Percentiles rank a stretch among this genome's conserved stretches.
phyloP scores from a whole-genome alignment of 1,140 invertebrate species.

The Sycobia sp. region DNA sequence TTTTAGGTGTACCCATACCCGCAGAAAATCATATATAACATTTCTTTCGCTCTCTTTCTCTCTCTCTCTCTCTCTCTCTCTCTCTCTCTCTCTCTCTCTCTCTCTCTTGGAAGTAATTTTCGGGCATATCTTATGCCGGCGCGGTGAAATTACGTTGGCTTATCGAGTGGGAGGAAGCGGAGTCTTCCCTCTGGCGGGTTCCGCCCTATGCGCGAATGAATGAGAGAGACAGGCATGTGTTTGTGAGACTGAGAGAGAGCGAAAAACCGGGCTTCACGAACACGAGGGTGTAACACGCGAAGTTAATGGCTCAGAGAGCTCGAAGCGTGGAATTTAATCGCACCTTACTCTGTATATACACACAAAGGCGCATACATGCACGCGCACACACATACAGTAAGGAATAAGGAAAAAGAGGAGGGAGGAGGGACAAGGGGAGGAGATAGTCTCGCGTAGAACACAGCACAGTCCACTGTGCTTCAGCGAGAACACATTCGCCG shows the following conservation, averaged over 20 bases:
- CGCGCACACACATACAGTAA: too few species aligned
- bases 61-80: background rate
- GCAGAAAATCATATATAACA: too few species aligned
- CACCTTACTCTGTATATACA: background rate
- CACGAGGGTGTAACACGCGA: constrained; percentile 33
- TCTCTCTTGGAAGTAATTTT: constrained; percentile 38
- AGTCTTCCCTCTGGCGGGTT: too few species aligned
- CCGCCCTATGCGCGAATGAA: background rate
- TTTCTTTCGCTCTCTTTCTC: constrained; percentile 17
- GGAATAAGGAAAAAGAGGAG: too few species aligned
- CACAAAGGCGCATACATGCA: background rate
- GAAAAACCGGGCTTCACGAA: constrained; percentile 11
- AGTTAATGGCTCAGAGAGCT: constrained; percentile 37
- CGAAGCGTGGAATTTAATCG: constrained; percentile 34
- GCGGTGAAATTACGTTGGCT: constrained; percentile 38
- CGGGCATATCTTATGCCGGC: constrained; percentile 37
- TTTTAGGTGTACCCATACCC: too few species aligned
- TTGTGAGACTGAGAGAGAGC: too few species aligned
- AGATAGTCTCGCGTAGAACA: background rate
- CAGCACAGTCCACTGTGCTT: too few species aligned
- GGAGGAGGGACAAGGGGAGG: too few species aligned
- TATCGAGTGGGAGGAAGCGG: constrained; percentile 32
- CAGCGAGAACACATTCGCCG: constrained; percentile 11
- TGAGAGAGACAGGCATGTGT: constrained; percentile 26
- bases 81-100: constrained; percentile 16